Conservation (phyloP, 2,888 invertebrate genomes). For the Thalpophila matura region DNA sequence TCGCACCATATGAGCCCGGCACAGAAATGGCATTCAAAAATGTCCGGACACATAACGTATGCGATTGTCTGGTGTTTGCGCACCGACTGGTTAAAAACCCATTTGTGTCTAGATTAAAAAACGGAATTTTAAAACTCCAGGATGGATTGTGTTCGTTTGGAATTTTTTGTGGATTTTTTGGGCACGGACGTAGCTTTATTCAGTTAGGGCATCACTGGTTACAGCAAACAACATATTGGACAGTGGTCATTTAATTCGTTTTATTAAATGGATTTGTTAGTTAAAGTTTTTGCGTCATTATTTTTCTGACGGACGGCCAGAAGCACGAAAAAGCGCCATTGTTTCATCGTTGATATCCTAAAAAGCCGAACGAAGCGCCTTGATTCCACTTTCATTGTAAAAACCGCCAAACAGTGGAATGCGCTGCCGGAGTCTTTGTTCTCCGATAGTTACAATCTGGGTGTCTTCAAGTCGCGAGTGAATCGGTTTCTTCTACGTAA, state of each 20-base stretch:
- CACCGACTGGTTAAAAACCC: slow-evolving; percentile 56
- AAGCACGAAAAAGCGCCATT: too few relatives aligned
- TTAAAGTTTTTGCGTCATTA: slow-evolving; percentile 16
- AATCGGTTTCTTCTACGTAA: too few relatives aligned
- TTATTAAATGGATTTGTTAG: slow-evolving; percentile 20
- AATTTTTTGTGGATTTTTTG: slow-evolving; percentile 25
- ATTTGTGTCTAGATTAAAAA: slow-evolving; percentile 64
- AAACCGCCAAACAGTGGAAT: too few relatives aligned
- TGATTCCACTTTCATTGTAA: too few relatives aligned
- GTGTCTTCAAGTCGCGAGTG: too few relatives aligned
- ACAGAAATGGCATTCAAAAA: slow-evolving; percentile 61
- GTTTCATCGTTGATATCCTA: too few relatives aligned
- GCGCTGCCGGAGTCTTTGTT: too few relatives aligned
- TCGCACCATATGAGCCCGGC: slow-evolving; percentile 65
- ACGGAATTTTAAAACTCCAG: slow-evolving; percentile 43
- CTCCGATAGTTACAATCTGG: too few relatives aligned
- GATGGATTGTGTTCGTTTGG: slow-evolving; percentile 49
- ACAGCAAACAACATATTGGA: slow-evolving; percentile 31
- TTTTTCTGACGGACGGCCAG: too few relatives aligned
- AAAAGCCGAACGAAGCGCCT: too few relatives aligned
- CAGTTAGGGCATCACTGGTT: slow-evolving; percentile 38
- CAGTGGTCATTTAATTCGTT: slow-evolving; percentile 23
- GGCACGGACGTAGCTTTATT: slow-evolving; percentile 35
- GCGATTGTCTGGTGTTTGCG: slow-evolving; percentile 58
- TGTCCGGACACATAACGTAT: slow-evolving; percentile 54